Percentiles rank a stretch among this genome's conserved stretches.
Evolutionary conservation across 2,888 invertebrate species (phyloP).

Genomic region (Cosmia trapezina): DNA sequence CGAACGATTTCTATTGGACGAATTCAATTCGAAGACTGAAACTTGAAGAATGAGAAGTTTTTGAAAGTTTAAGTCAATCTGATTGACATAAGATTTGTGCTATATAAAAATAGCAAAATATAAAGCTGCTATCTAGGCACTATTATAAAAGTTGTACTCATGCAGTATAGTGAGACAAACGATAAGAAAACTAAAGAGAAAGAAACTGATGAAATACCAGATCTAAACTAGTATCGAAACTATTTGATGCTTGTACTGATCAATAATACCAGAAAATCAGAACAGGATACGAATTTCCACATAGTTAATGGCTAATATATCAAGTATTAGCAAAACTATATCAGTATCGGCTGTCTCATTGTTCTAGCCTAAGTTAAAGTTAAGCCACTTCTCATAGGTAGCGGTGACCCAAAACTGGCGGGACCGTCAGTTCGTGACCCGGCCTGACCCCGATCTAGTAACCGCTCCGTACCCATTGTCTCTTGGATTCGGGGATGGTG

Average conservation of each 20-base stretch:
- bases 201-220: not conserved
- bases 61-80: not conserved
- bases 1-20: slow-evolving; percentile 35
- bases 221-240: not conserved
- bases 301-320: slow-evolving; percentile 34
- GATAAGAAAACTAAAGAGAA: not conserved
- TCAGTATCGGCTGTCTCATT: slow-evolving; percentile 46
- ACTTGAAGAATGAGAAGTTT: not conserved
- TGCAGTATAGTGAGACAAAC: not conserved
- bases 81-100: not conserved
- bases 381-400: slow-evolving; percentile 71
- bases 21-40: not conserved
- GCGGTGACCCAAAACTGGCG: slow-evolving; percentile 83
- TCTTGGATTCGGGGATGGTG: slow-evolving; percentile 72
- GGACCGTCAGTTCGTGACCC: slow-evolving; percentile 85
- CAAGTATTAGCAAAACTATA: slow-evolving; percentile 38
- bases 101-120: not conserved
- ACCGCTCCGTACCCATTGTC: slow-evolving; percentile 85
- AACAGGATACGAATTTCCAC: slow-evolving; percentile 37
- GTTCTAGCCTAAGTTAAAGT: slow-evolving; percentile 47
- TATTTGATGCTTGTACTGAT: not conserved
- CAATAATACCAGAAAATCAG: not conserved
- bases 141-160: not conserved
- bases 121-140: not conserved
- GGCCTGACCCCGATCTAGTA: slow-evolving; percentile 87